Base-by-base conservation (phyloP, 2,113 vertebrate genomes). In the Oxyura jamaicensis region DNA sequence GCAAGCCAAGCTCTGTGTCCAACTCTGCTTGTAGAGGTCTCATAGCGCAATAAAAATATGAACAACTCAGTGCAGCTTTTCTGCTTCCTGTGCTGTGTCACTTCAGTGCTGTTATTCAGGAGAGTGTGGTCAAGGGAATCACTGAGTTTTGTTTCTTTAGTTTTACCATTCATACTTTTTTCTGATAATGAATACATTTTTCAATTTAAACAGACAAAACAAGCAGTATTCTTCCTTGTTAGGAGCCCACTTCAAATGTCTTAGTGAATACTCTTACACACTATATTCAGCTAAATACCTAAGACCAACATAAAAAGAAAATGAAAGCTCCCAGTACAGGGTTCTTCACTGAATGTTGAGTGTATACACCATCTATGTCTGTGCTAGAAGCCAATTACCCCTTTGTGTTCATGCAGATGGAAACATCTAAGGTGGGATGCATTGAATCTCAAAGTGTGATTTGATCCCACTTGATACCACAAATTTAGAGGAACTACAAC, bases 361-460 rank as follows among this genome's bases (percentile, higher is more conserved):
- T 22, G 33, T 14, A 39, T 28, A 42, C 33, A 50, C 36, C 1
- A 1, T 22, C 42, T n/a, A 6, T 0, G 0, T 15, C 44, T 52
- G 41, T 52, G 33, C 39, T 55, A 25, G 89, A 59, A 50, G 44
- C 52, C 59, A 77, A 56, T 42, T 15, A 36, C 67, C 50, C 23
- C 26, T 35, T 35, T 39, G 65, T 74, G 68, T 62, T 65, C 33
- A 26, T 0, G 1, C 50, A 69, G 28, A 44, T 36, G 35, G 67
- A 36, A 13, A 36, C 46, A 44, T 33, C 62, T 85, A 29, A 23
- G 33, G 41, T 25, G 53, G 36, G 23, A 65, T 33, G 65, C 26
- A 16, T 3, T 69, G 66, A 5, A 18, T 35, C 55, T 66, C 46
- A 14, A n/a, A 56, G 62, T 4, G 29, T 15, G 21, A 19, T 41